These are phyloP conservation scores for Drosophila affinis DNA, from an alignment of 2,888 invertebrate species.

Conservation along the genomic window DNA sequence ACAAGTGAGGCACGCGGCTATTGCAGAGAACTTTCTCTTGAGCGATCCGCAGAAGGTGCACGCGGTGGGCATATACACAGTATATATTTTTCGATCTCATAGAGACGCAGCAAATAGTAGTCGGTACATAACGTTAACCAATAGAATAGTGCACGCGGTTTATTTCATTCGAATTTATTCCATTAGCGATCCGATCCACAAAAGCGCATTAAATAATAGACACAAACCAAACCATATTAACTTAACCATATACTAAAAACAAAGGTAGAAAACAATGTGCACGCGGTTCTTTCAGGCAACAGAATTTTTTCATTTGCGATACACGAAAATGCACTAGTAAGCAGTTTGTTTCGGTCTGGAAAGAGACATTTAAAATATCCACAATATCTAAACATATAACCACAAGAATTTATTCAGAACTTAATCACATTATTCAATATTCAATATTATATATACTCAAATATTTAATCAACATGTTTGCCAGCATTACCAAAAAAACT, in stretches of 20 bases:
- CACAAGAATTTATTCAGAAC: constrained; percentile 13
- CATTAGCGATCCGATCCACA: not conserved
- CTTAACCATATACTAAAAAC: not conserved
- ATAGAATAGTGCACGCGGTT: not conserved
- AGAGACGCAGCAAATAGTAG: not conserved
- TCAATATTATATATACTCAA: constrained; percentile 29
- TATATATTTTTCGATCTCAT: not conserved
- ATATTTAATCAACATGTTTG: constrained; percentile 63
- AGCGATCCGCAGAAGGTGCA: not conserved
- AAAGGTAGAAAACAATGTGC: not conserved
- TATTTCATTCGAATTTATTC: not conserved
- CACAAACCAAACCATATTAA: not conserved
- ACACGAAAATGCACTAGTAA: not conserved
- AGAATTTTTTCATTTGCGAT: not conserved
- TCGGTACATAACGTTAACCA: not conserved
- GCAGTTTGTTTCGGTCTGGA: not conserved
- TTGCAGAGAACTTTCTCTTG: not conserved
- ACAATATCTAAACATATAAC: not conserved
- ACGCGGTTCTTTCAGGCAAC: not conserved
- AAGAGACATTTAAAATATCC: not conserved
- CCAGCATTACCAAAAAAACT: constrained; percentile 51
- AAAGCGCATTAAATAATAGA: no score
- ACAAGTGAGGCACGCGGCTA: not conserved
- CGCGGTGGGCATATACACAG: no score
- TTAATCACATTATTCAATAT: constrained; percentile 26